Evolutionary conservation across 2,888 invertebrate genomes (phyloP).

Genomic region (Nephrotoma appendiculata): DNA sequence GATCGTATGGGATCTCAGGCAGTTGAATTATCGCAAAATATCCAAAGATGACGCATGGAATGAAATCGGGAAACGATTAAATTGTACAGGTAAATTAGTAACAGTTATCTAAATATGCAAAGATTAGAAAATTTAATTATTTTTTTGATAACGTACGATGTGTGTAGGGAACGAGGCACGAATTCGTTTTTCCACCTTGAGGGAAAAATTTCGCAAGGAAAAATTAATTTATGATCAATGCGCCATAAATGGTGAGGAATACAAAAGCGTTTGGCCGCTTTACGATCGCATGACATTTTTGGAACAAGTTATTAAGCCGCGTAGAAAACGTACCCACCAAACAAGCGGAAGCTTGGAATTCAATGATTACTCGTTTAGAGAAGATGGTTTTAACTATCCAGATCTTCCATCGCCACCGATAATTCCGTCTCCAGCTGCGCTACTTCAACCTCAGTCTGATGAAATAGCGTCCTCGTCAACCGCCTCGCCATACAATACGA

Average conservation of each 20-base stretch:
- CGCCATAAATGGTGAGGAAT: not conserved
- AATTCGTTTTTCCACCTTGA: not conserved
- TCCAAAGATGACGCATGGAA: not conserved
- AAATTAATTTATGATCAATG: not conserved
- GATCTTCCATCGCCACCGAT: not conserved
- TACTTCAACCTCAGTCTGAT: not conserved
- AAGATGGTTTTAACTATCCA: not conserved
- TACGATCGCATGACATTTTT: slow-evolving; percentile 1
- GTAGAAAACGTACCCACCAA: not conserved
- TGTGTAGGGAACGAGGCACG: slow-evolving; percentile 1
- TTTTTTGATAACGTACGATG: not conserved
- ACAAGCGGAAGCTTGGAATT: not conserved
- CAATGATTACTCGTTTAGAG: not conserved
- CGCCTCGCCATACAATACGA: not conserved
- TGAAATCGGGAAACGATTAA: not conserved
- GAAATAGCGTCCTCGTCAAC: not conserved
- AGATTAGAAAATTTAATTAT: not conserved
- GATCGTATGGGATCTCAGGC: not conserved
- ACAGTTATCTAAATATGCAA: not conserved
- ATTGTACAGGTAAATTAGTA: slow-evolving; percentile 2
- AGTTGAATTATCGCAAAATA: not conserved
- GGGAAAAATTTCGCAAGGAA: slow-evolving; percentile 1
- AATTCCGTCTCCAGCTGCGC: not conserved
- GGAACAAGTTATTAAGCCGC: not conserved
- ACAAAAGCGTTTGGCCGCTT: not conserved